Evolutionary conservation across 2,113 vertebrate species (phyloP).

Genomic region (Callipepla squamata): DNA sequence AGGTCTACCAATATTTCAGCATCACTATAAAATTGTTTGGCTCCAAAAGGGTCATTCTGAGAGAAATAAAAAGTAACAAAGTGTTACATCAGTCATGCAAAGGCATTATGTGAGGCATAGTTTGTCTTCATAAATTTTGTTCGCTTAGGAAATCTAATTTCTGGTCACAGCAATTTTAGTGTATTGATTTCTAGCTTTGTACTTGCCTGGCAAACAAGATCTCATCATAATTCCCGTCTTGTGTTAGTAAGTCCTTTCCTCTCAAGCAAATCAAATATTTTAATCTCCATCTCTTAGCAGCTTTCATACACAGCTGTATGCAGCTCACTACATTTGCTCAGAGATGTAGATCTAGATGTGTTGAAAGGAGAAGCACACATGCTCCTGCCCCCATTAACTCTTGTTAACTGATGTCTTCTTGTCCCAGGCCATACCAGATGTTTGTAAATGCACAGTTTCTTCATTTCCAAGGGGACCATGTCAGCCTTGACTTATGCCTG

Average conservation of each 20-base stretch:
- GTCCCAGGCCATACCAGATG: not conserved
- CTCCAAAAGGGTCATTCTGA: not conserved
- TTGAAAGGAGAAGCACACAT: not conserved
- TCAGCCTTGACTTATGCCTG: not conserved
- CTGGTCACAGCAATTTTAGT: not conserved
- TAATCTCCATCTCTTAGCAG: not conserved
- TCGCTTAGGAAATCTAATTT: not conserved
- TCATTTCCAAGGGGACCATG: not conserved
- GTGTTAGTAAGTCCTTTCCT: constrained; percentile 14
- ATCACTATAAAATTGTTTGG: not conserved
- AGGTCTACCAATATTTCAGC: not conserved
- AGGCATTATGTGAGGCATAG: not conserved
- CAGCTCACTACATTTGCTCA: not conserved
- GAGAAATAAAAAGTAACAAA: not conserved
- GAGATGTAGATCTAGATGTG: not conserved
- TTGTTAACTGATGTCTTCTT: not conserved
- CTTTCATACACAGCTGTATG: not conserved
- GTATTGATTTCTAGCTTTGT: not conserved
- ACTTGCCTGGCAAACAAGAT: constrained; percentile 10
- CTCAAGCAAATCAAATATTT: constrained; percentile 19
- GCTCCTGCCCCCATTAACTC: fast-evolving
- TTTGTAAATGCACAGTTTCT: not conserved
- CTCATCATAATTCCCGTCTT: not conserved
- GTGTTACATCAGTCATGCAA: not conserved
- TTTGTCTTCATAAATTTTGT: not conserved